Evolutionary conservation across 2,113 vertebrate genomes (phyloP), one percentile per base, ranked within the genome.

Genomic region (Tachysurus vachellii): DNA sequence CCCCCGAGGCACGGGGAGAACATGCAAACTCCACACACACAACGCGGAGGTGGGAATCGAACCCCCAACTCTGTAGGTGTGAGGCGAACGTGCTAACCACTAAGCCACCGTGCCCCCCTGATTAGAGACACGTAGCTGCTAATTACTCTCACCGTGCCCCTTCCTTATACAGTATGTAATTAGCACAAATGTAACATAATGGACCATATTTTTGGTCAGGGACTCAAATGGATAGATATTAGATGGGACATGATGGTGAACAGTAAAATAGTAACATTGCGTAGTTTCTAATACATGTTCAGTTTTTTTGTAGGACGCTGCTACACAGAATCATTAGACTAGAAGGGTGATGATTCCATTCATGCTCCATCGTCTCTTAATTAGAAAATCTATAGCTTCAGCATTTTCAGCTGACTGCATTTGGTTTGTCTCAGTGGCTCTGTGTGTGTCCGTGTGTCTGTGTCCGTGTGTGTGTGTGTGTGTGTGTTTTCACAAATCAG

Each of bases 311-410:
- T 71, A n/a, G 23, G 50, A 56, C n/a, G 81, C 23, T 64, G 56
- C 1, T 76, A 26, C 23, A 53, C 73, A 76, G 73, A 53, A 53
- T 53, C 28, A 57, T 19, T 80, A 57, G 7, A 80, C n/a, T 36
- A 12, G 28, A 54, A 80, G 53, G 77, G 7, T 57, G 77, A 80
- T 57, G 54, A 80, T 23, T 54, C 62, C 28, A 79, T 80, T 87
- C 82, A 89, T 76, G 82, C 88, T 75, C 54, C 68, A 81, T 54
- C 75, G 68, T 89, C 66, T 87, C 76, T 87, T 89, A 89, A 87
- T 87, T 87, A 85, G 76, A 89, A 87, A 84, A 87, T 75, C 88
- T 66, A 76, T 61, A 75, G 47, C 76, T n/a, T 84, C 85, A 87
- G 85, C 85, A 64, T 84, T 83, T 87, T 84, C 44, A 64, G 28